A percentile compares a stretch with the other conserved stretches of the same genome.
phyloP scores from a whole-genome alignment of 2,888 invertebrate species.

The Spodoptera littoralis region DNA sequence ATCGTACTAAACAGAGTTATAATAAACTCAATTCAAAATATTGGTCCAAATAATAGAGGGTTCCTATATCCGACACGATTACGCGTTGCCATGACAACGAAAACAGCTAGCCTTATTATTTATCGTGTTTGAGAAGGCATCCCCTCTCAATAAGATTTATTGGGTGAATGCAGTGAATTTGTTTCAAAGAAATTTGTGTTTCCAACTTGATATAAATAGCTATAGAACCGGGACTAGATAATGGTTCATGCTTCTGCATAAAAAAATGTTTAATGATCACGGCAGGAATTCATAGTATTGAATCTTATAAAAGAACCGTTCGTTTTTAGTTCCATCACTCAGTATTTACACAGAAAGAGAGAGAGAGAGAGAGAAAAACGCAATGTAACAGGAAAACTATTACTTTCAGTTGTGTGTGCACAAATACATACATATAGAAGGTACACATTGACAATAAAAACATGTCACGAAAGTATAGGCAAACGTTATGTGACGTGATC shows the following conservation, averaged over 20 bases:
- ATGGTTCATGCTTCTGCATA: constrained; percentile 38
- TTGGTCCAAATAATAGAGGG: too few relatives aligned
- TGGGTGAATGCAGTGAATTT: constrained; percentile 33
- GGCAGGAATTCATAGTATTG: neutral
- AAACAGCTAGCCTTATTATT: constrained; percentile 19
- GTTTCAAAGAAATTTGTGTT: constrained; percentile 27
- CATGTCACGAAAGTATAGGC: too few relatives aligned
- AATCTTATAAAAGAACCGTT: neutral
- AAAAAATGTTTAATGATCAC: constrained; percentile 20
- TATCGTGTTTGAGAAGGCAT: constrained; percentile 38
- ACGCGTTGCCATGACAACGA: neutral
- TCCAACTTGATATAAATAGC: constrained; percentile 16
- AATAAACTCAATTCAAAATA: too few relatives aligned
- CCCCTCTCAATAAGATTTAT: constrained; percentile 45
- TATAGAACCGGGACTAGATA: neutral
- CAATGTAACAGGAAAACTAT: too few relatives aligned
- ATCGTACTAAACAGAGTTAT: too few relatives aligned
- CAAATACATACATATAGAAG: too few relatives aligned
- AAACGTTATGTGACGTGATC: too few relatives aligned
- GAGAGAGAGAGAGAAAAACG: too few relatives aligned
- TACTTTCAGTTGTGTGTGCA: too few relatives aligned
- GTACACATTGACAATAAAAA: too few relatives aligned
- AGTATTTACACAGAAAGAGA: too few relatives aligned
- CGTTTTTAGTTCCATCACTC: too few relatives aligned
- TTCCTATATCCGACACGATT: neutral